These are phyloP conservation scores for Peromyscus leucopus DNA, from an alignment of 2,113 vertebrate genomes.

Conservation along the genomic window DNA sequence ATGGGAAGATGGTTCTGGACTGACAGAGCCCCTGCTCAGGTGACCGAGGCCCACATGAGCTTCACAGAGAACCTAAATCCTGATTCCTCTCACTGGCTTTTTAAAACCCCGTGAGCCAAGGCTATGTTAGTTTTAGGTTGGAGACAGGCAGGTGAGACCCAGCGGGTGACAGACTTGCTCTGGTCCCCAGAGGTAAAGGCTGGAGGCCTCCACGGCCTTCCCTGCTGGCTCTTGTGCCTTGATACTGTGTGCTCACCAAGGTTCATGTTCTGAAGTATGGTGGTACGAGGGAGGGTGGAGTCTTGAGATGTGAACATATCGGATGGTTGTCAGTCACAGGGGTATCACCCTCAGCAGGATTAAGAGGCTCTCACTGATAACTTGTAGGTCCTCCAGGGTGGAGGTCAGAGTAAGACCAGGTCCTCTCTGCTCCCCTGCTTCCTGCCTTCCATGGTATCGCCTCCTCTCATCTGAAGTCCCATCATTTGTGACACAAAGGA, in stretches of 20 bases:
- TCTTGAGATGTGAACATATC: no score
- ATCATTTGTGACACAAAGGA: neutral
- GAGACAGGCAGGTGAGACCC: neutral
- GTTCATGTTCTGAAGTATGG: neutral
- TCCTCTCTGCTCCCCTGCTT: neutral
- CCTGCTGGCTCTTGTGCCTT: no score
- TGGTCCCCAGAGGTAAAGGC: no score
- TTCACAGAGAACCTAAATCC: neutral
- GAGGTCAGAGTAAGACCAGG: neutral
- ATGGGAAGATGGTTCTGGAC: neutral
- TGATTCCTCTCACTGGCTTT: neutral
- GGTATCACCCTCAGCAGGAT: neutral
- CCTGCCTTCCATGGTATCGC: neutral
- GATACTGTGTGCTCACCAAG: neutral
- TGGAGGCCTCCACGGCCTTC: neutral
- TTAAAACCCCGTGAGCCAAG: accelerated
- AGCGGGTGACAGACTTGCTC: no score
- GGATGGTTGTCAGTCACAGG: no score
- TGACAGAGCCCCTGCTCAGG: neutral
- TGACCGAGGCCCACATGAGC: no score
- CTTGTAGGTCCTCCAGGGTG: neutral
- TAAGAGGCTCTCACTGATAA: neutral
- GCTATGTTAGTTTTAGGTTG: neutral
- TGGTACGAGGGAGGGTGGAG: neutral
- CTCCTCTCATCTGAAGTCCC: no score